Base-by-base conservation (phyloP, 2,888 invertebrate species). In the Polydesmus complanatus region DNA sequence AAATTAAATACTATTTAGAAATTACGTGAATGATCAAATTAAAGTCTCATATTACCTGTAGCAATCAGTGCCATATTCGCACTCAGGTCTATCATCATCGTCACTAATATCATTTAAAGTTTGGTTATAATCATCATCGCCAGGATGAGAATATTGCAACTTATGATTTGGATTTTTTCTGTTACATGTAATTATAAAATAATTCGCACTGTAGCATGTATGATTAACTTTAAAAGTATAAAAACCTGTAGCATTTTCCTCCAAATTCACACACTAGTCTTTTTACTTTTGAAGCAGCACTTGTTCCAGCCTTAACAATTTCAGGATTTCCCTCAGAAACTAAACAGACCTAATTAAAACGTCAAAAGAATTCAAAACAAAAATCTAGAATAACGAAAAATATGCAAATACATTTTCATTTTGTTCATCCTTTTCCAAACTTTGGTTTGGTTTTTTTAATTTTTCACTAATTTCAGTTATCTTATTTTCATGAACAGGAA, bases 91-190 rank as follows among this genome's bases (percentile, higher is more conserved):
- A 19, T 69, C 64, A 51, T 58, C 62, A 3, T 14, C 50, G n/a
- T 56, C 56, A 50, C 63, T 65, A 11, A 56, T 60, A n/a, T 51
- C 59, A 3, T 61, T 62, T 11, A 58, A 51, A 19, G 60, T 65
- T 1, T 60, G 62, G 5, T 54, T 54, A 56, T 64, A 66, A 58
- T 67, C 67, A 8, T 63, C 58, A 54, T 66, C 65, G 2, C 65
- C 66, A 14, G 66, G 67, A 62, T 67, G 66, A 58, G 63, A 62
- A 57, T 61, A 66, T 19, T 65, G 63, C 14, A 63, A 62, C 3
- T 56, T 50, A 54, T 65, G 65, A n/a, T 55, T 47, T 25, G 62
- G 62, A 56, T 65, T 64, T 50, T 65, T 65, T 54, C 65, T 63
- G 56, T n/a, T n/a, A n/a, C n/a, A n/a, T n/a, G n/a, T n/a, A n/a